Evolutionary conservation across 2,113 vertebrate genomes (phyloP).

Genomic region (Origma solitaria): DNA sequence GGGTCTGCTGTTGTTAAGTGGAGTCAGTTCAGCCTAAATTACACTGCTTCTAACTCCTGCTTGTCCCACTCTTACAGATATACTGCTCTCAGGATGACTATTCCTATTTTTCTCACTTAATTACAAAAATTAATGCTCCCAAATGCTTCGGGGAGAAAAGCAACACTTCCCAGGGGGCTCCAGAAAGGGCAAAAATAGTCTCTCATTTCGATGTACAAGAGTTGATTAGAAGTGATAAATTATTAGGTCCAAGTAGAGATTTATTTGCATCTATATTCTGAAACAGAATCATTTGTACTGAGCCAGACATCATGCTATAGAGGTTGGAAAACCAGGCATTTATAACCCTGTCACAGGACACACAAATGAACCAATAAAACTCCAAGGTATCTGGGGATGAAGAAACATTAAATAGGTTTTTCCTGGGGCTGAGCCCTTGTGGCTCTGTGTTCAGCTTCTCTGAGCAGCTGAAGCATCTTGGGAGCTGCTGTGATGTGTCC

Average conservation of each 20-base stretch:
- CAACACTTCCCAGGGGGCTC: neutral
- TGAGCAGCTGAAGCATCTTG: neutral
- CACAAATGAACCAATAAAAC: neutral
- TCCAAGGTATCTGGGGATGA: neutral
- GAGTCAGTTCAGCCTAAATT: neutral
- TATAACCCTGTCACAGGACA: neutral
- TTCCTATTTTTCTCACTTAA: neutral
- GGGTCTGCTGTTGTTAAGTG: neutral
- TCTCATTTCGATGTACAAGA: neutral
- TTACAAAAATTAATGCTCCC: neutral
- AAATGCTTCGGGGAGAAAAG: neutral
- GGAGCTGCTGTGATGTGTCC: neutral
- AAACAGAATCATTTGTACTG: neutral
- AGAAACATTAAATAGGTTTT: neutral
- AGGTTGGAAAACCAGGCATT: neutral
- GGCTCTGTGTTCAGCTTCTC: neutral
- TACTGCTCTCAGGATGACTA: neutral
- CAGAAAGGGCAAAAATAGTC: neutral
- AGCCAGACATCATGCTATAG: neutral
- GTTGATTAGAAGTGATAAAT: neutral
- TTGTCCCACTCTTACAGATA: neutral
- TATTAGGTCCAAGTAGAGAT: neutral
- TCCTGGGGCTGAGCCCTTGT: neutral
- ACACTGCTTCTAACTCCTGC: neutral
- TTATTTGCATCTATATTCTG: neutral